Base-by-base conservation (phyloP, 2,797 vertebrate genomes). In the Toxotes lorentzi region DNA sequence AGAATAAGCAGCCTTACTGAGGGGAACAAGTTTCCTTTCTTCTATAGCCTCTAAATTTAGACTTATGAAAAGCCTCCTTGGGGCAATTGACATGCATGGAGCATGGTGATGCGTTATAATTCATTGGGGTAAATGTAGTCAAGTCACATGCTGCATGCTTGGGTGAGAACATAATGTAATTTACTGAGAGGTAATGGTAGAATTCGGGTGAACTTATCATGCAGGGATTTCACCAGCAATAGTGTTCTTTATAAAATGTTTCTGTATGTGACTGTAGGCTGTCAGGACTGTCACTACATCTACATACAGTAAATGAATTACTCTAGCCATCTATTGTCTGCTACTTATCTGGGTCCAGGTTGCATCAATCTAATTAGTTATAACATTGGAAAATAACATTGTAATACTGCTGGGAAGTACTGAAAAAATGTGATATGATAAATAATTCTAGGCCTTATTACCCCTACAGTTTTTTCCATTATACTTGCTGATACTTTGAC, bases 1-100 rank as follows among this genome's bases (percentile, higher is more conserved):
- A 70, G 54, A 63, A 41, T 64, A 34, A 40, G 47, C 23, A 65
- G 57, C 16, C 8, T 64, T 38, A 7, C 67, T 47, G 45, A n/a
- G 61, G 24, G 13, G 47, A 50, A 69, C 30, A 57, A 56, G 13
- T 57, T 67, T 69, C 38, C 57, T 68, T 10, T 57, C 59, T 69
- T 58, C 30, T 43, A 30, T 40, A 43, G 14, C 32, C 48, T 57
- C 47, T 65, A 43, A 64, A 70, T 60, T 58, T 66, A 30, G 53
- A 34, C 35, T 74, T 60, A 27, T 59, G 51, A 72, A 83, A 66
- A 17, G 58, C 10, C 56, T 63, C 19, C 4, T 13, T 48, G 17
- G 53, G 70, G 41, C 32, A 67, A n/a, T 23, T 53, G 16, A 57
- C 27, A 45, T 56, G 40, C 23, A n/a, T n/a, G n/a, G n/a, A n/a